Evolutionary conservation across 2,797 vertebrate genomes (phyloP), one percentile per base, ranked within the genome.

Genomic region (Catharus ustulatus): DNA sequence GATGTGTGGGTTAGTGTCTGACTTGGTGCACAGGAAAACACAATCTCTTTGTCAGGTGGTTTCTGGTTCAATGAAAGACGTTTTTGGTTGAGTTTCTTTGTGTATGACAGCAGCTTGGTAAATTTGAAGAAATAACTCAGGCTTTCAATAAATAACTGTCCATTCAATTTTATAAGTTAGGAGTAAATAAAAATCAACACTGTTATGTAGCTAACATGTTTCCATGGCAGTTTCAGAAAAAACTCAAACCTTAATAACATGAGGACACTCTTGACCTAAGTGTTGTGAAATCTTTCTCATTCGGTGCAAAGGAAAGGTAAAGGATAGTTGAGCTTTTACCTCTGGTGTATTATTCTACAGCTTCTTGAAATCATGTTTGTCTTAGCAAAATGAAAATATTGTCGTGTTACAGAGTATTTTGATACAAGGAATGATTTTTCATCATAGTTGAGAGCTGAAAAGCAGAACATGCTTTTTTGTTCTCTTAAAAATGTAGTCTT

Each of bases 191-290:
- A 46, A 80, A n/a, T 2, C 7, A 57, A 6, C 8, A 1, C n/a
- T n/a, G 0, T 23, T 38, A 18, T 0, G 0, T 49, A 73, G n/a
- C 19, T 67, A 30, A 13, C 10, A 6, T 45, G 20, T n/a, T 63
- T 52, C 26, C 36, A 3, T 87, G 59, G 15, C 42, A 34, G 10
- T 43, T 67, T 43, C 8, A 42, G 30, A 11, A 87, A 40, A 43
- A n/a, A n/a, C n/a, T n/a, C n/a, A 78, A 7, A 43, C 13, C 1
- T 23, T 52, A 38, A 13, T 30, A 79, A 45, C 5, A 6, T 14
- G 57, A 76, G 26, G 29, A 46, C 2, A 11, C 9, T 54, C 5
- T 66, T 71, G 63, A 23, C 7, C 1, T 15, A 29, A 48, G 34
- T 4, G 3, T 61, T 61, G 20, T 0, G 7, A 48, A 4, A 18